These are phyloP conservation scores for Maniola hyperantus DNA, from an alignment of 2,888 invertebrate genomes.

Conservation along the genomic window DNA sequence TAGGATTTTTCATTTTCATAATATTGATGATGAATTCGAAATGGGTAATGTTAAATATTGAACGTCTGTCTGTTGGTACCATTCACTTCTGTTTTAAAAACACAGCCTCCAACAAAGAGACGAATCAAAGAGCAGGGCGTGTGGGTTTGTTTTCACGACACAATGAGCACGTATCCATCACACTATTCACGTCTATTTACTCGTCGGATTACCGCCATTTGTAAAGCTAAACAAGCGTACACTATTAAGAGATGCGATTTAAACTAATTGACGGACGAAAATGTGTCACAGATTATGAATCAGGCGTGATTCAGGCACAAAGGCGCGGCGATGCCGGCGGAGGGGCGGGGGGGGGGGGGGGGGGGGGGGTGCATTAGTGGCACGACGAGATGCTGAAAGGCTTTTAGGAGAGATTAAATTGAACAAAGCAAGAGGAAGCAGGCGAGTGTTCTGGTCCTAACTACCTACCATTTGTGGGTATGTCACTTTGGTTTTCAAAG, in stretches of 20 bases:
- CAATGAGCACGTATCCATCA: neutral
- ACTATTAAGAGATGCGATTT: constrained; percentile 6
- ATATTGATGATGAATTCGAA: too few species aligned
- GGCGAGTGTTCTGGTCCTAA: neutral
- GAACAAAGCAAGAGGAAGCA: neutral
- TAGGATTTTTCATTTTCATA: too few species aligned
- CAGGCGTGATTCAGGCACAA: constrained; percentile 7
- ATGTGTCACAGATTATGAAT: constrained; percentile 22
- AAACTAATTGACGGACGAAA: constrained; percentile 20
- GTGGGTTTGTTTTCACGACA: constrained; percentile 6
- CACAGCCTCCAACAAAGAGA: neutral
- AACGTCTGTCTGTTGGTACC: too few species aligned
- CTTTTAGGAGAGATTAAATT: constrained; percentile 15
- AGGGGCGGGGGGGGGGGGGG: neutral
- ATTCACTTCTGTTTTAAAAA: neutral
- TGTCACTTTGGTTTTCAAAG: too few species aligned
- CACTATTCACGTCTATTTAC: neutral
- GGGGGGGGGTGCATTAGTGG: neutral
- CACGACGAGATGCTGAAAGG: constrained; percentile 13
- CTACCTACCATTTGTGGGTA: too few species aligned
- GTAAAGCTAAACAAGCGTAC: constrained; percentile 2
- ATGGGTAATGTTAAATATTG: too few species aligned
- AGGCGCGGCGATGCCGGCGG: neutral
- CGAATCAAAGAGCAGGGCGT: neutral
- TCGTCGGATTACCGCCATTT: neutral